phyloP scores from a whole-genome alignment of 2,113 vertebrate genomes.

The Phodopus roborovskii region DNA sequence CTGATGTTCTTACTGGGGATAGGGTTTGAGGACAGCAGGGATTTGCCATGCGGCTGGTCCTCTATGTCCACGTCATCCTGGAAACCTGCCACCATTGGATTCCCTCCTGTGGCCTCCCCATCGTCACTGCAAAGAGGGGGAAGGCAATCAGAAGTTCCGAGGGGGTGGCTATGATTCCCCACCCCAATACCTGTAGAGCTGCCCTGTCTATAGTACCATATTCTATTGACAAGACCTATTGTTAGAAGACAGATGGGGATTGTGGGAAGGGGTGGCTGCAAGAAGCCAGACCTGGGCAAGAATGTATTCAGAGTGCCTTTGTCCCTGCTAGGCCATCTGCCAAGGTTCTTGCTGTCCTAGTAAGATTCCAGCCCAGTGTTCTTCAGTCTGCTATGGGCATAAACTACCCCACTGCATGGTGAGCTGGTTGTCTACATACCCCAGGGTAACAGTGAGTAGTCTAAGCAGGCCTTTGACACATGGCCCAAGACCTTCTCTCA shows the following conservation, averaged over 20 bases:
- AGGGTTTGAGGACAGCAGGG: conserved; percentile 60
- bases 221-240: no score
- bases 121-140: conserved; percentile 88
- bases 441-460: background rate
- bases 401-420: background rate
- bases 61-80: conserved; percentile 95
- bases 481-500: background rate
- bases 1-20: conserved; percentile 87
- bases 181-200: rapidly evolving
- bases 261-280: background rate
- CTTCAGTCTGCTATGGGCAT: background rate
- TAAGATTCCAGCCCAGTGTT: background rate
- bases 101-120: conserved; percentile 87
- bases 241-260: background rate
- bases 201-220: rapidly evolving
- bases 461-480: background rate
- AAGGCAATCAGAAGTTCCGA: background rate
- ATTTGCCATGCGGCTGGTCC: conserved; percentile 85
- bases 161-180: rapidly evolving
- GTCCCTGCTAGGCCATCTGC: background rate
- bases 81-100: conserved; percentile 95
- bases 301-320: background rate
- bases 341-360: background rate
- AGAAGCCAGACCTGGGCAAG: background rate
- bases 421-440: background rate